phyloP scores from a whole-genome alignment of 1,140 invertebrate genomes.

The Heliconius eleuchia region DNA sequence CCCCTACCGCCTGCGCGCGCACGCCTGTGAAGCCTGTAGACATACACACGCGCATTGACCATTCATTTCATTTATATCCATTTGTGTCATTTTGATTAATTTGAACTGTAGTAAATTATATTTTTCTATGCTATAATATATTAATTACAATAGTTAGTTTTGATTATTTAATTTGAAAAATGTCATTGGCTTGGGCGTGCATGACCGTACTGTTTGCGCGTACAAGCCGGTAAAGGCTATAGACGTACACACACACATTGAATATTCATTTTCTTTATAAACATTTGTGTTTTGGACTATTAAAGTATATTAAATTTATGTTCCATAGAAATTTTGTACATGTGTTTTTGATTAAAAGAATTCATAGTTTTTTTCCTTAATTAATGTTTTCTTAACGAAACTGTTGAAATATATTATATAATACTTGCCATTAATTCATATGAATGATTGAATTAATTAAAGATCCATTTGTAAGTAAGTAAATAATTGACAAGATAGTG shows the following conservation, averaged over 20 bases:
- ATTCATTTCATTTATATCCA: neutral
- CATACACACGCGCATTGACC: neutral
- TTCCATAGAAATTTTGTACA: neutral
- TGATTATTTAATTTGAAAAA: neutral
- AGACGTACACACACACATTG: neutral
- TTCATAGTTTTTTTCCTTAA: neutral
- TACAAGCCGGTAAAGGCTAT: conserved; percentile 29
- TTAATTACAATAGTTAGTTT: conserved; percentile 1
- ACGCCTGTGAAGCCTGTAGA: conserved; percentile 28
- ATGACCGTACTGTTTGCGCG: conserved; percentile 32
- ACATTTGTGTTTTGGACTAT: neutral
- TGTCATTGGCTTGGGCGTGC: conserved; percentile 11
- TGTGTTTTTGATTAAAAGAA: no score
- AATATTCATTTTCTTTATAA: neutral
- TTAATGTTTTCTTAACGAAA: no score
- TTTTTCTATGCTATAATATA: neutral
- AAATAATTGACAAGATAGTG: neutral
- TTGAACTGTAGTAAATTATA: neutral
- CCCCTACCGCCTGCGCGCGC: conserved; percentile 36
- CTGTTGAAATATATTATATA: neutral
- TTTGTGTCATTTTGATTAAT: conserved; percentile 13
- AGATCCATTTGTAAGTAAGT: neutral
- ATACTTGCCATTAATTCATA: neutral
- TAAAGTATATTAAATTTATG: neutral
- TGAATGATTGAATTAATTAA: neutral